Base-by-base conservation (phyloP, 2,113 vertebrate species). In the Okapia johnstoni region DNA sequence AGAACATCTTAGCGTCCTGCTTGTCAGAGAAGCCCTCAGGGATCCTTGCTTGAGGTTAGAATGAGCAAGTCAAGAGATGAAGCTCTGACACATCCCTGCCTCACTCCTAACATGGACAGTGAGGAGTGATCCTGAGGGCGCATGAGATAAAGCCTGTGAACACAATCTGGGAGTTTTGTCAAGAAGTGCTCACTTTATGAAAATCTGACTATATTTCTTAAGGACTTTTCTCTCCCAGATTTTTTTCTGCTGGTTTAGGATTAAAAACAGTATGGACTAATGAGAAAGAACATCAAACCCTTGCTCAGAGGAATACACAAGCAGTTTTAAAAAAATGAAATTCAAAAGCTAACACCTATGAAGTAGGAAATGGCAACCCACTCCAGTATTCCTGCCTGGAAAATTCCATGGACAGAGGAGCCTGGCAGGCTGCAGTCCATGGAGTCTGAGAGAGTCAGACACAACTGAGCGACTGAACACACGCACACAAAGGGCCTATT, bases 261-360 rank as follows among this genome's bases (percentile, higher is more conserved):
- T 73, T 93, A 80, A 93, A 92, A 95, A 91, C 40, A 93, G 70
- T 17, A 43, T 2, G 4, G 10, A 61, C 26, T 63, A 73, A 95
- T 90, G 76, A 95, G 63, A 84, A 84, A 85, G 85, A 93, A 19
- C 30, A 43, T 5, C 19, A 92, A 81, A 94, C 60, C 5, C 14
- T 52, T 92, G 30, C 80, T 66, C 12, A 12, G 19, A 19, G 17
- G n/a, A 89, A 84, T 21, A 85, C 10, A 23, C 23, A 87, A 55
- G n/a, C 54, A 91, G 19, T 14, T 25, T 50, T 48, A 91, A 30
- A 61, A 88, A 8, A 66, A 93, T 28, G 50, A 70, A 80, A 63
- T 76, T 28, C 3, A 54, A 94, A 96, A 66, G 43, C 70, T 43
- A 76, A 76, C 12, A 43, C 40, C 70, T 76, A 76, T 43, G 70